Conservation (phyloP, 2,888 invertebrate genomes). For the Euproctis similis region DNA sequence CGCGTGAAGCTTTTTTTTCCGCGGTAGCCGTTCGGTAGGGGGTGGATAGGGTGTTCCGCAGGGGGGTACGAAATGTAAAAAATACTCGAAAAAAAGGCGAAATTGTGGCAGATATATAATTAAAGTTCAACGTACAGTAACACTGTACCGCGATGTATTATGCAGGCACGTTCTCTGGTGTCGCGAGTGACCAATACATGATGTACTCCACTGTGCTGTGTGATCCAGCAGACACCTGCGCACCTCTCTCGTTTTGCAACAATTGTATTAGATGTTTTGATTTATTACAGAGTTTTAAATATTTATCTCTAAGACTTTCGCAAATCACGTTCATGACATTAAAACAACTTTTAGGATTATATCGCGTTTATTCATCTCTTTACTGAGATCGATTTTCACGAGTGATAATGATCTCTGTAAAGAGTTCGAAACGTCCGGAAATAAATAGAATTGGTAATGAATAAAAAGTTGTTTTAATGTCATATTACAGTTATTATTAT, state of each 20-base stretch:
- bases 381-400: no score
- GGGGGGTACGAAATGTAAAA: constrained; percentile 72
- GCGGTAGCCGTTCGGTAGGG: constrained; percentile 60
- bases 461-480: no score
- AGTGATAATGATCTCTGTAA: no score
- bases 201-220: constrained; percentile 22
- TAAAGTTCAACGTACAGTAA: constrained; percentile 70
- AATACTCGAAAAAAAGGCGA: constrained; percentile 77
- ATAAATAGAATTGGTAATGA: no score
- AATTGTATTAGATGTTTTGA: no score
- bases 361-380: no score
- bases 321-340: no score
- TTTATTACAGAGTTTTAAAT: no score
- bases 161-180: constrained; percentile 61
- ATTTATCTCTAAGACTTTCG: no score
- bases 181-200: constrained; percentile 41
- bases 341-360: no score
- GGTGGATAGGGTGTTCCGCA: constrained; percentile 43
- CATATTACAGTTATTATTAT: no score
- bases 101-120: constrained; percentile 77
- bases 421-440: no score
- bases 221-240: constrained; percentile 7
- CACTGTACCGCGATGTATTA: constrained; percentile 69
- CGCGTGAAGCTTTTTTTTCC: constrained; percentile 55
- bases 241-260: constrained; percentile 9